Base-by-base conservation (phyloP, 1,140 invertebrate species). In the Drosophila truncata region DNA sequence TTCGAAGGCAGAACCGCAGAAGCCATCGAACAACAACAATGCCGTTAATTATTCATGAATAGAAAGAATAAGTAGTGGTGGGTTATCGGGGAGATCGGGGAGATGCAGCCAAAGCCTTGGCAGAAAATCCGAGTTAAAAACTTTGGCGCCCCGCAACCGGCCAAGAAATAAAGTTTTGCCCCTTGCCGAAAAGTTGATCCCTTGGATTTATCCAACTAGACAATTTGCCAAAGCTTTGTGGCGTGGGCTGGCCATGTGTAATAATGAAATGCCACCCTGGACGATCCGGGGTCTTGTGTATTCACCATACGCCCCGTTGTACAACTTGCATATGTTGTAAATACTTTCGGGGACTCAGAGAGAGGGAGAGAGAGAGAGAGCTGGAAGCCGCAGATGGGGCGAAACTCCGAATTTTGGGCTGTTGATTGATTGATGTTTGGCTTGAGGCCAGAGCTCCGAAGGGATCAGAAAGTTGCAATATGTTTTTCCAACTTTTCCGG, bases 11-110 rank as follows among this genome's bases (percentile, higher is more conserved):
- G 65, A 81, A 75, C 83, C 73, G 61, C 50, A 76, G 54, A 62
- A 77, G 35, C 72, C 78, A 87, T 87, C 63, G 85, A 90, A 66
- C 67, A 84, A 90, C 84, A 90, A 90, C 84, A 88, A 88, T 65
- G 77, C 69, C 81, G 84, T 88, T 88, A 88, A 88, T 88, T 88
- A 88, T 88, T 88, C 84, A 88, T 88, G 84, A 88, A 90, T 84
- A 67, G 70, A 75, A 81, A 74, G 73, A 73, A 73, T 72, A 72
- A 50, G 35, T 49, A 20, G 54, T 33, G 23, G 52, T 8, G 7
- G 27, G 67, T 41, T 42, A 23, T 33, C 20, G 67, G 29, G 42
- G 25, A 6, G n/a, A 16, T 61, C n/a, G 20, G 52, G 10, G 20
- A 33, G 10, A 1, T 62, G 64, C 55, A 59, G 63, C 84, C 73